These are phyloP conservation scores for Megaleporinus macrocephalus DNA, from an alignment of 2,113 vertebrate genomes.

Conservation along the genomic window DNA sequence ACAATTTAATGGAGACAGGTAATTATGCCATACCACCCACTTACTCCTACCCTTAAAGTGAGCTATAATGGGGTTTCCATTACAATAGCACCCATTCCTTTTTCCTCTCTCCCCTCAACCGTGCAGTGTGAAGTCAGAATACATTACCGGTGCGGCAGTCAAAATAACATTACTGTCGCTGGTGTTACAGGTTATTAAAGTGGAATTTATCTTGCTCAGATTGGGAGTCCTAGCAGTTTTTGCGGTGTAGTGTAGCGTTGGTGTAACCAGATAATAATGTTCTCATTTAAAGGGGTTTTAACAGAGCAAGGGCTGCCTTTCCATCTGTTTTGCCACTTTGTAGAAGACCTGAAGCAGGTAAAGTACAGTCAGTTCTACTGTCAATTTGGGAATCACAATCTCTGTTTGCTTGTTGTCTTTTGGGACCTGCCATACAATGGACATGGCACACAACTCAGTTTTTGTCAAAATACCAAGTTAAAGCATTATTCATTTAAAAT, in stretches of 20 bases:
- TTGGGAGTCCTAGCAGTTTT: conserved; percentile 18
- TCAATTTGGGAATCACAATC: too few species aligned
- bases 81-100: conserved; percentile 47
- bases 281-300: background rate
- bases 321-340: background rate
- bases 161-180: conserved; percentile 51
- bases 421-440: too few species aligned
- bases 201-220: conserved; percentile 28
- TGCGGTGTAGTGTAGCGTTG: background rate
- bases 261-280: conserved; percentile 1
- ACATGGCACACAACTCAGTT: too few species aligned
- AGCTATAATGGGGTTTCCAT: conserved; percentile 57
- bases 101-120: conserved; percentile 46
- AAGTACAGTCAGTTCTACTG: too few species aligned
- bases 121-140: conserved; percentile 47
- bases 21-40: conserved; percentile 58
- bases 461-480: too few species aligned
- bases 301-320: background rate
- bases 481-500: too few species aligned
- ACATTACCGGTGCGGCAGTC: conserved; percentile 48
- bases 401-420: too few species aligned
- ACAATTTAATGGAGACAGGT: conserved; percentile 44
- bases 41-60: conserved; percentile 54
- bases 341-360: background rate
- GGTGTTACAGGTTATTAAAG: conserved; percentile 45